Base-by-base conservation (phyloP, 30 jellyfish, hydroid and myxozoan species). In the Hydra vulgaris region DNA sequence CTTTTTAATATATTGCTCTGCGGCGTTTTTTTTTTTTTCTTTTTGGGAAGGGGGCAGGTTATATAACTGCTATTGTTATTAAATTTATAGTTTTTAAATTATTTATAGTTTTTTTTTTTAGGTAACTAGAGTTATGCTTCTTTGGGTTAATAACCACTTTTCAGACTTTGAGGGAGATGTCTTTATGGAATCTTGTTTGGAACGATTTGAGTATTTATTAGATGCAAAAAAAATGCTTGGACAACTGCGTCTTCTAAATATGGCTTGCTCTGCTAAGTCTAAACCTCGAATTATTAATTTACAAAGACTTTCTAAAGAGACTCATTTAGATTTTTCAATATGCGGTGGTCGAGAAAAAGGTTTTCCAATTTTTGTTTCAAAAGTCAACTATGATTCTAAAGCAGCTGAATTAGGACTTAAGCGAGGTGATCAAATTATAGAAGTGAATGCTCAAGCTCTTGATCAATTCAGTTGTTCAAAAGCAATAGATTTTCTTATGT, bases 181-280 rank as follows among this genome's bases (percentile, higher is more conserved):
- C 66, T 90, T 40, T 70, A 90, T 90, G 97, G 97, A 90, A 71
- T 74, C 89, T 55, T 69, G 85, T 66, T 22, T 90, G 26, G 96
- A 85, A 40, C 82, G 96, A 20, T 81, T 90, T 82, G 97, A 90
- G 53, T 76, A 71, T 75, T 80, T 81, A 75, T 88, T 90, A 1
- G 95, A 90, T 53, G 97, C 97, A 4, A 82, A 76, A 89, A 86
- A 87, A 74, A 91, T 91, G 98, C 74, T 86, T 61, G 98, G 98
- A 7, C 98, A 91, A 61, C 89, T 91, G 16, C 95, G 95, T 17
- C 85, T 91, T 27, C 83, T 91, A 7, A 91, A 87, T 27, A 91
- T 91, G 98, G 98, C 98, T 18, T 85, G 98, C 73, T 82, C 98
- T 19, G 81, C 86, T 52, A 91, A 91, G 77, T 83, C 98, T 23